Conservation (phyloP, 2,888 invertebrate species). For the Agrotis exclamationis region DNA sequence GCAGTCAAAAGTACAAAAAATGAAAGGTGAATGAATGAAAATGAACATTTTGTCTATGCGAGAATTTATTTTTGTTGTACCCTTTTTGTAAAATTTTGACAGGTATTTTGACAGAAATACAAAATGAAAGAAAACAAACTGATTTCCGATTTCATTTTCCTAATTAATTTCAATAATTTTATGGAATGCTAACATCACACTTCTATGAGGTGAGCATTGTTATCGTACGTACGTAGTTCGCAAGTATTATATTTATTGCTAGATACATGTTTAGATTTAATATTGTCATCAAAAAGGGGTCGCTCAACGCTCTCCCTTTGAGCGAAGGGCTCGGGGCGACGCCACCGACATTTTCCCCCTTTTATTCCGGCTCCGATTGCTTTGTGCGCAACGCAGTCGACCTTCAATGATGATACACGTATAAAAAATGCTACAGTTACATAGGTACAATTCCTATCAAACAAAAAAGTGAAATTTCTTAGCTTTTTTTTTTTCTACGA, state of each 20-base stretch:
- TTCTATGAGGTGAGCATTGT: slow-evolving; percentile 44
- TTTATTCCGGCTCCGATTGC: slow-evolving; percentile 26
- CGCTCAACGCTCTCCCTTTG: slow-evolving; percentile 24
- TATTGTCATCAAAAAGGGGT: slow-evolving; percentile 25
- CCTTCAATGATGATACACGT: slow-evolving; percentile 14
- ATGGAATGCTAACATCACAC: slow-evolving; percentile 38
- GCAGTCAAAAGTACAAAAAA: background rate
- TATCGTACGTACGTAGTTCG: slow-evolving; percentile 4
- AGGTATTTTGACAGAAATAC: slow-evolving; percentile 7
- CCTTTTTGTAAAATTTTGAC: slow-evolving; percentile 16
- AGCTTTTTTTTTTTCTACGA: background rate
- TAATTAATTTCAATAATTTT: slow-evolving; percentile 5
- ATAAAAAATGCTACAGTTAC: slow-evolving; percentile 14
- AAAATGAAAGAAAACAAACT: slow-evolving; percentile 33
- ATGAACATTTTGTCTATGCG: slow-evolving; percentile 53
- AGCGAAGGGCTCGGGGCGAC: slow-evolving; percentile 32
- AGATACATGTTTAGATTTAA: slow-evolving; percentile 7
- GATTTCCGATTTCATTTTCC: background rate
- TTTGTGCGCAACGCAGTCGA: slow-evolving; percentile 40
- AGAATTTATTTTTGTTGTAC: background rate
- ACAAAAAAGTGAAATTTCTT: background rate
- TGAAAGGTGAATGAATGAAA: slow-evolving; percentile 35
- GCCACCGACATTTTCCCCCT: slow-evolving; percentile 46
- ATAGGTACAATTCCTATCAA: background rate
- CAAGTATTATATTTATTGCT: background rate